These are phyloP conservation scores for Glyphotaelius pellucidus DNA, from an alignment of 2,888 invertebrate species.

Conservation along the genomic window DNA sequence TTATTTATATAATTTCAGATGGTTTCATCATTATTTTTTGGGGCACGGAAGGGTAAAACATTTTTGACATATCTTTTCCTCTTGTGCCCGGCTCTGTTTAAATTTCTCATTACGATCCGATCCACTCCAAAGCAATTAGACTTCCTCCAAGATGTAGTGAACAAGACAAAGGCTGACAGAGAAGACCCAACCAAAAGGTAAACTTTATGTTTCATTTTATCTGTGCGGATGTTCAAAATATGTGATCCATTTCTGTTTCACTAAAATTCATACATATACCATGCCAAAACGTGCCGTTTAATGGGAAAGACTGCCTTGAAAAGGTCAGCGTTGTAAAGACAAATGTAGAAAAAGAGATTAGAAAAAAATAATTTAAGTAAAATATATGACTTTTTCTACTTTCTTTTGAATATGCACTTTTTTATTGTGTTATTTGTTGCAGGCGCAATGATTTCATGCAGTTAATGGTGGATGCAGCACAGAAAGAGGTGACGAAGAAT, in stretches of 20 bases:
- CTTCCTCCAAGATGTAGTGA: background rate
- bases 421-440: conserved; percentile 66
- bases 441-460: conserved; percentile 76
- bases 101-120: background rate
- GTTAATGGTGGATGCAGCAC: conserved; percentile 74
- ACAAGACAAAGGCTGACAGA: background rate
- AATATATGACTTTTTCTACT: too few species aligned
- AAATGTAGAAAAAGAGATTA: too few species aligned
- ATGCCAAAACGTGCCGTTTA: too few species aligned
- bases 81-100: background rate
- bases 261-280: too few species aligned
- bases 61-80: background rate
- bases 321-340: too few species aligned
- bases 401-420: background rate
- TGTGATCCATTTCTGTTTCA: too few species aligned
- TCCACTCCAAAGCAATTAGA: background rate
- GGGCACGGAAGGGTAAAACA: background rate
- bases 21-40: background rate
- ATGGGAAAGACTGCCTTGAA: too few species aligned
- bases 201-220: background rate
- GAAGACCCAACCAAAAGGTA: background rate
- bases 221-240: background rate
- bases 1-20: background rate
- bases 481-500: conserved; percentile 69
- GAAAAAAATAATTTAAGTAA: too few species aligned